phyloP scores from a whole-genome alignment of 2,888 invertebrate genomes.

The Kryphioiulus occultus region DNA sequence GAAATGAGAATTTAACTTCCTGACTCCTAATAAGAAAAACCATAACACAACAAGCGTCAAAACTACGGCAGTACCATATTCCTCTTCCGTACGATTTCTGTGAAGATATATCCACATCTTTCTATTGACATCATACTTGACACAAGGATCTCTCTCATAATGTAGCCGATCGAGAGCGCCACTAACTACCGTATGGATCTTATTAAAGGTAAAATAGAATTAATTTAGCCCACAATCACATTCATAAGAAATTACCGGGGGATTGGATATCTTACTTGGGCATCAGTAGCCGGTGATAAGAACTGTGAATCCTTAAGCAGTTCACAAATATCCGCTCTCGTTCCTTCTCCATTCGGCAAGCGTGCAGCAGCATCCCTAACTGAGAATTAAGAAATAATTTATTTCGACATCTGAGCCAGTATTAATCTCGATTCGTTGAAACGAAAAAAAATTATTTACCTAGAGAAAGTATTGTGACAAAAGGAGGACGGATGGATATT shows the following conservation, averaged over 20 bases:
- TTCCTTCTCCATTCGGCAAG: conserved; percentile 93
- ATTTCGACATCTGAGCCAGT: not conserved
- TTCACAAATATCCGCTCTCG: conserved; percentile 88
- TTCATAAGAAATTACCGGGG: not conserved
- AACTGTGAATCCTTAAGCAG: conserved; percentile 80
- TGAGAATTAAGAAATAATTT: conserved; percentile 54
- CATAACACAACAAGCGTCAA: not conserved
- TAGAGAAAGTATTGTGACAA: conserved; percentile 86
- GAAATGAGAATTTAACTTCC: conserved; percentile 53
- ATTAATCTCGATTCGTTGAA: conserved; percentile 4
- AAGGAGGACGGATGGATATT: conserved; percentile 82
- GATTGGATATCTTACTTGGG: conserved; percentile 59
- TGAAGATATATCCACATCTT: conserved; percentile 97
- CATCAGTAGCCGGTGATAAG: conserved; percentile 64
- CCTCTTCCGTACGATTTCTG: conserved; percentile 71
- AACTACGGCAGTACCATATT: conserved; percentile 68
- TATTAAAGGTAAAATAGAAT: conserved; percentile 56
- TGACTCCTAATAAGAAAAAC: not conserved
- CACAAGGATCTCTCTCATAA: conserved; percentile 90
- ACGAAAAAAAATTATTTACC: conserved; percentile 61
- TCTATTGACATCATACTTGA: conserved; percentile 88
- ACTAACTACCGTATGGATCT: conserved; percentile 82
- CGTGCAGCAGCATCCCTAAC: conserved; percentile 94
- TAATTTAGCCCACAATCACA: not conserved
- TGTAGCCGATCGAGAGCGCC: conserved; percentile 90